phyloP scores from a whole-genome alignment of 2,113 vertebrate species.

The Chamaea fasciata region DNA sequence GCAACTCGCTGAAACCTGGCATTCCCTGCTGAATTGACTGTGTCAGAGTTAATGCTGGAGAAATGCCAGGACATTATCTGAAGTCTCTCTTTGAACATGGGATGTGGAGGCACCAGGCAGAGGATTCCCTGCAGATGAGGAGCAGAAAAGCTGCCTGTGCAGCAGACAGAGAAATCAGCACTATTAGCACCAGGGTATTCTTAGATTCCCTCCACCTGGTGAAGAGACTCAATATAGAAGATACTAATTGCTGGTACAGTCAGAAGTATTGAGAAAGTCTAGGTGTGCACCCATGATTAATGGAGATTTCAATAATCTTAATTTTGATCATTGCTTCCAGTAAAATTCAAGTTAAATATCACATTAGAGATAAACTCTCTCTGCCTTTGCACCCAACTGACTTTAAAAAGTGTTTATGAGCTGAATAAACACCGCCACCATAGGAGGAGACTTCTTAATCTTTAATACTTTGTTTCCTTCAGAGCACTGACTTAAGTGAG shows the following conservation, averaged over 20 bases:
- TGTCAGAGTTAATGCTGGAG: background rate
- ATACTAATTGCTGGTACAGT: background rate
- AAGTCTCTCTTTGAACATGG: background rate
- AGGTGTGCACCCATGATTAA: background rate
- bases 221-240: background rate
- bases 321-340: background rate
- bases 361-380: fast-evolving
- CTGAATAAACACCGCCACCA: background rate
- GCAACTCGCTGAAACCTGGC: background rate
- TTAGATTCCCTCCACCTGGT: background rate
- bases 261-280: background rate
- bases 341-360: background rate
- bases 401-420: background rate
- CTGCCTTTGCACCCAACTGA: background rate
- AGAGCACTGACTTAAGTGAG: background rate
- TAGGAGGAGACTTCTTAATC: background rate
- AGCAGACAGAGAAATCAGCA: background rate
- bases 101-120: background rate
- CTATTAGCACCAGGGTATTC: background rate
- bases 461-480: background rate
- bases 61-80: constrained; percentile 5
- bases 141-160: background rate
- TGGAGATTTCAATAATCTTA: background rate
- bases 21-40: background rate
- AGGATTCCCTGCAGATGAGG: background rate